These are phyloP conservation scores for Isaurus tuberculatus DNA, from an alignment of 92 coral and sea anemone genomes.

Conservation along the genomic window DNA sequence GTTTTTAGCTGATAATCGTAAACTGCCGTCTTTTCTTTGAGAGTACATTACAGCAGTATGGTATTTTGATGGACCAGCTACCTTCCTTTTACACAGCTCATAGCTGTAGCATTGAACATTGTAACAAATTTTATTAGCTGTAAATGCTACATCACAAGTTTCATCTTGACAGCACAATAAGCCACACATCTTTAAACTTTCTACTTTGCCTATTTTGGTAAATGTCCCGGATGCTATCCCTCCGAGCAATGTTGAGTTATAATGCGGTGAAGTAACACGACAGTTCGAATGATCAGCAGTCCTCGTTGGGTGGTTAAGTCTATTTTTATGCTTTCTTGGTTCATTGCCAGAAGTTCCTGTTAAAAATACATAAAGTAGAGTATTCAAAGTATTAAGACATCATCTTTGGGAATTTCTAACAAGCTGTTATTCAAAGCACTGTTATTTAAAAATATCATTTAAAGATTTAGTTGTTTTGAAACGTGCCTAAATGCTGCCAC, in stretches of 20 bases:
- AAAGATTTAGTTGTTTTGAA: no score
- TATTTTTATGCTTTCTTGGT: not conserved
- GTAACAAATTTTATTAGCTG: slow-evolving; percentile 85
- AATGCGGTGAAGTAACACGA: slow-evolving; percentile 32
- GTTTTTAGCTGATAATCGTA: not conserved
- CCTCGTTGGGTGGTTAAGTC: not conserved
- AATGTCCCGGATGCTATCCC: slow-evolving; percentile 92
- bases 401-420: no score
- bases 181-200: slow-evolving; percentile 68
- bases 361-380: not conserved
- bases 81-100: slow-evolving; percentile 71
- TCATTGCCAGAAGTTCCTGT: not conserved
- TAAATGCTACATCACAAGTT: slow-evolving; percentile 90
- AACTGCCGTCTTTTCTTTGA: slow-evolving; percentile 53
- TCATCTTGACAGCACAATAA: slow-evolving; percentile 75
- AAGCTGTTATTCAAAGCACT: no score
- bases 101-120: slow-evolving; percentile 84
- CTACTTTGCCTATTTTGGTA: slow-evolving; percentile 78
- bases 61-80: slow-evolving; percentile 71
- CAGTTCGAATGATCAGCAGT: slow-evolving; percentile 38
- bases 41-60: slow-evolving; percentile 76
- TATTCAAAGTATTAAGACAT: not conserved
- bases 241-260: slow-evolving; percentile 83
- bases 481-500: no score
- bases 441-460: no score